Conservation (phyloP, 2,797 vertebrate species). For the Sciurus carolinensis region DNA sequence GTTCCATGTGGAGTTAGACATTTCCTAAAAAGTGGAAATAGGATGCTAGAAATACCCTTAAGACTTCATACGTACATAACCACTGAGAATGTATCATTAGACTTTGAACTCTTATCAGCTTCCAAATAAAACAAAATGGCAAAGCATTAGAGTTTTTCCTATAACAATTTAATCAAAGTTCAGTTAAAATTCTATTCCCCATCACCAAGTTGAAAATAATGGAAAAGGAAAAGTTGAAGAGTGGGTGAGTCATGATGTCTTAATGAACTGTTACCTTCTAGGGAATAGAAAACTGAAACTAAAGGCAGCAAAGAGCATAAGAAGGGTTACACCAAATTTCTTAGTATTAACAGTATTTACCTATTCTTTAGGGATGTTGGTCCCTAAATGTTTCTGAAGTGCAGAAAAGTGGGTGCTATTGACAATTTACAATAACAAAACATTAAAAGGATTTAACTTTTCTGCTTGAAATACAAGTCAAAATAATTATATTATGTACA, state of each 20-base stretch:
- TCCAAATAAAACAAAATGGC: slow-evolving; percentile 12
- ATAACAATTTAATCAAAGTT: background rate
- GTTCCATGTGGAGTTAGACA: background rate
- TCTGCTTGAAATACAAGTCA: background rate
- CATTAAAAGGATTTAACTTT: background rate
- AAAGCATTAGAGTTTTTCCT: background rate
- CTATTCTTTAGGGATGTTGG: background rate
- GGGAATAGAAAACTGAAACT: background rate
- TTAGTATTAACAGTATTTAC: background rate
- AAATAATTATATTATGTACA: background rate
- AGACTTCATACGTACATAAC: background rate
- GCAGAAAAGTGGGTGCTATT: background rate
- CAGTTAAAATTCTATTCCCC: slow-evolving; percentile 16
- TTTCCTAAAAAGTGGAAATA: background rate
- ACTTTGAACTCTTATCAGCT: background rate
- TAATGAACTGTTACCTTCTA: background rate
- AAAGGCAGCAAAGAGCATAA: background rate
- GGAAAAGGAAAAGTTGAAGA: background rate
- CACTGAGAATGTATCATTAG: background rate
- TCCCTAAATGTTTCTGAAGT: background rate
- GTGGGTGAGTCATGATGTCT: background rate
- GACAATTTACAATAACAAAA: background rate
- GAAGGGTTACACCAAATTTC: background rate
- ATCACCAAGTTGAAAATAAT: slow-evolving; percentile 19
- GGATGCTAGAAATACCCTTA: background rate